These are phyloP conservation scores for Pungitius pungitius DNA, from an alignment of 2,113 vertebrate species.

Conservation along the genomic window DNA sequence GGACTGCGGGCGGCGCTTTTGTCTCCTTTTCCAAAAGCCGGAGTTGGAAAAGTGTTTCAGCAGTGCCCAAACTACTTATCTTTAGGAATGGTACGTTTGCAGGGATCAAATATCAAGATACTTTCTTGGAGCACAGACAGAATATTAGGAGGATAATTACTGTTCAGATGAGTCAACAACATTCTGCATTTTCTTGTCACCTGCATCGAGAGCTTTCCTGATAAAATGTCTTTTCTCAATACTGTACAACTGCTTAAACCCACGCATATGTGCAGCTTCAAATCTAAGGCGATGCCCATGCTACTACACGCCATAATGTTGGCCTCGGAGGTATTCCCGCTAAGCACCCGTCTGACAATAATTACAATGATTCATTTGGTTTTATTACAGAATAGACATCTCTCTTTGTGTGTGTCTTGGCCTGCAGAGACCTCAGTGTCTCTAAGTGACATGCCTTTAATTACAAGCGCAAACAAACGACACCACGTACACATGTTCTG, in stretches of 20 bases:
- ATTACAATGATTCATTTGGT: constrained; percentile 74
- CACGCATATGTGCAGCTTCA: background rate
- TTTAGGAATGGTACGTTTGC: constrained; percentile 28
- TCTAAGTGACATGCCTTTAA: constrained; percentile 70
- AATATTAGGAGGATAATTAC: constrained; percentile 11
- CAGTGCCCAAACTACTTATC: constrained; percentile 33
- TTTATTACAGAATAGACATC: constrained; percentile 62
- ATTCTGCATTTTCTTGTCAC: constrained; percentile 26
- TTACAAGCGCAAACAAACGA: constrained; percentile 67
- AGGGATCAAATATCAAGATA: constrained; percentile 31
- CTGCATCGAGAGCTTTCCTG: background rate
- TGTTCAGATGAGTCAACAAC: constrained; percentile 14
- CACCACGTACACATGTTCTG: constrained; percentile 68
- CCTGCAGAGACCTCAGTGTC: constrained; percentile 43
- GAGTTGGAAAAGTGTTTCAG: constrained; percentile 34
- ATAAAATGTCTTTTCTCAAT: background rate
- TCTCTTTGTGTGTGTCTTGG: constrained; percentile 56
- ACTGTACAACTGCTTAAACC: background rate
- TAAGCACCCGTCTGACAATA: constrained; percentile 64
- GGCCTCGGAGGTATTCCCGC: constrained; percentile 54
- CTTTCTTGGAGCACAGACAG: constrained; percentile 5
- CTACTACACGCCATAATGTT: constrained; percentile 17
- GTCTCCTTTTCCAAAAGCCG: constrained; percentile 39
- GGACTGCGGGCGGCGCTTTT: background rate
- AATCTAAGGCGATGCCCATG: background rate